Conservation (phyloP, 2,888 invertebrate species). For the Dasypogon diadema region DNA sequence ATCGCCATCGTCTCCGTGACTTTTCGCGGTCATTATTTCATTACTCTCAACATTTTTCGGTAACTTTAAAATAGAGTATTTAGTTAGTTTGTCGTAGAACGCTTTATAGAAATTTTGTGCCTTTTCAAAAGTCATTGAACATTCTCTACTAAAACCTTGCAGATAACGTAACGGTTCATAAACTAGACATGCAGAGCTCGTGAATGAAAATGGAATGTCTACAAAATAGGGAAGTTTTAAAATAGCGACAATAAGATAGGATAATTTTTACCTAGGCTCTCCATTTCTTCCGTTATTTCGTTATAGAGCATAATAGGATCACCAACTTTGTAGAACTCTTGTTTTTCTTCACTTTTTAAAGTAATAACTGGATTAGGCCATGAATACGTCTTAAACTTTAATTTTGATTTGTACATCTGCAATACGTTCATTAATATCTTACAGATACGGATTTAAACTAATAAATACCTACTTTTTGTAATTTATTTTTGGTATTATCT, state of each 20-base stretch:
- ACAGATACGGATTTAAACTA: not conserved
- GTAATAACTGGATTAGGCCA: conserved; percentile 53
- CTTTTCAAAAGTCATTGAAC: conserved; percentile 58
- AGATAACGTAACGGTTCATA: conserved; percentile 62
- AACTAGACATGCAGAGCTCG: conserved; percentile 61
- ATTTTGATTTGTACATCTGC: not conserved
- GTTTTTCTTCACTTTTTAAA: not conserved
- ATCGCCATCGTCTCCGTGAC: conserved; percentile 22
- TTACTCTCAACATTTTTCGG: conserved; percentile 28
- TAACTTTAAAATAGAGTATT: conserved; percentile 43
- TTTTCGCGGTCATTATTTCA: conserved; percentile 43
- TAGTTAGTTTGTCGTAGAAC: conserved; percentile 52
- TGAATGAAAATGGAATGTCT: conserved; percentile 63
- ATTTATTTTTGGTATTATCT: conserved; percentile 57
- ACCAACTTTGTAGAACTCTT: conserved; percentile 61
- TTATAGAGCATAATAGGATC: conserved; percentile 62
- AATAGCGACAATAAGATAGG: not conserved
- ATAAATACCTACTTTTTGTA: conserved; percentile 39
- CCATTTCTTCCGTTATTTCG: conserved; percentile 58
- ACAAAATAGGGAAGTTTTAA: conserved; percentile 5
- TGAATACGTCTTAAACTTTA: conserved; percentile 20
- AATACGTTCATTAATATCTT: too few relatives aligned
- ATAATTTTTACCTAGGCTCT: conserved; percentile 59
- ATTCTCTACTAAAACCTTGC: conserved; percentile 52
- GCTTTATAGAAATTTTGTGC: conserved; percentile 55